Conservation (phyloP, 2,113 vertebrate species). For the Suricata suricatta region DNA sequence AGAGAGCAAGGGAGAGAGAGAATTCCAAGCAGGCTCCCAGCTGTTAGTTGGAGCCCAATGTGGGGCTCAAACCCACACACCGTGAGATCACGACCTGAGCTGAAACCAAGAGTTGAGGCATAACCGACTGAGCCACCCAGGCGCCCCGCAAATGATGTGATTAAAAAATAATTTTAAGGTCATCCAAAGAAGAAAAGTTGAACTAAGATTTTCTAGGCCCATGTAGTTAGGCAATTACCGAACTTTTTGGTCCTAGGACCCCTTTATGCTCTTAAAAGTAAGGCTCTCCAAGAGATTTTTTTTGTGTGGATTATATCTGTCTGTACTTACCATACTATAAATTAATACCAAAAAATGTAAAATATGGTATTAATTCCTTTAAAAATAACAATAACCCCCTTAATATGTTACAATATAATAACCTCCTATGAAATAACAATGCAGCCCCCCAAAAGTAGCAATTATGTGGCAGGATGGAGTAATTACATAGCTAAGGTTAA, state of each 20-base stretch:
- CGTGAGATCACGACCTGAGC: too few species aligned
- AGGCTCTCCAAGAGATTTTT: background rate
- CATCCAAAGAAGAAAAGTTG: background rate
- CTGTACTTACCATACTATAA: background rate
- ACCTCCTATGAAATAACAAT: background rate
- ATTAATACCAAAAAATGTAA: background rate
- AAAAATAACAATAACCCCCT: background rate
- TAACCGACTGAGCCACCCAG: too few species aligned
- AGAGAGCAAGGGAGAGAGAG: too few species aligned
- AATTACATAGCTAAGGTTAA: background rate
- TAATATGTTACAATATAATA: background rate
- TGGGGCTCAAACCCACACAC: too few species aligned
- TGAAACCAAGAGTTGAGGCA: too few species aligned
- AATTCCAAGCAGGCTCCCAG: too few species aligned
- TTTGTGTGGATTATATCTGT: background rate
- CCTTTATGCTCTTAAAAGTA: background rate
- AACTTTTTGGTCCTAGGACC: background rate
- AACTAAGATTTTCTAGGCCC: background rate
- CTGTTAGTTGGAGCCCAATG: too few species aligned
- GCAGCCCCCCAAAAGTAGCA: background rate
- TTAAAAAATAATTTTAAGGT: background rate
- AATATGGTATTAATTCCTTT: background rate
- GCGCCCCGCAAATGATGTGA: background rate
- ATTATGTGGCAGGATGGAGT: background rate
- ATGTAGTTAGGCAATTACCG: background rate